Conservation (phyloP, 2,888 invertebrate species). For the Thymelicus acteon region DNA sequence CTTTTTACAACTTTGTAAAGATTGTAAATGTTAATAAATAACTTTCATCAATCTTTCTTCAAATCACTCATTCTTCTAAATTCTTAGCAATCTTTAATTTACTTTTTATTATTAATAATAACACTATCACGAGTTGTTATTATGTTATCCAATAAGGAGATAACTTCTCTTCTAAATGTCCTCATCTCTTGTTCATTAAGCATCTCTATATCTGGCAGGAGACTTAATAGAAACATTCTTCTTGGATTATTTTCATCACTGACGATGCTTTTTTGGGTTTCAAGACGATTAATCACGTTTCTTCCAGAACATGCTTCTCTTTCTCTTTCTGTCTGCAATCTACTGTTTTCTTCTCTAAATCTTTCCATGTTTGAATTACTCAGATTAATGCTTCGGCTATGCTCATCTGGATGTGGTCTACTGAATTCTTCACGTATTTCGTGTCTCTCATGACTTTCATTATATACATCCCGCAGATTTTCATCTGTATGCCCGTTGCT, state of each 20-base stretch:
- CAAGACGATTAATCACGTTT: constrained; percentile 13
- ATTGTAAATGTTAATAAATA: too few species aligned
- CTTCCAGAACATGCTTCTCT: constrained; percentile 1
- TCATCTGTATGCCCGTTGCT: neutral
- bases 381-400: neutral
- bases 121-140: constrained; percentile 42
- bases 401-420: neutral
- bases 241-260: constrained; percentile 44
- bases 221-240: constrained; percentile 52
- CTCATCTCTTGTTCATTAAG: constrained; percentile 52
- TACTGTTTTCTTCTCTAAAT: constrained; percentile 5
- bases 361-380: constrained; percentile 10
- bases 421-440: neutral
- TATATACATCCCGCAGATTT: neutral
- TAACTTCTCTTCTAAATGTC: constrained; percentile 48
- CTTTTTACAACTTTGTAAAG: too few species aligned
- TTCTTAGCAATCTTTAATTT: neutral
- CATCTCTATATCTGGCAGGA: constrained; percentile 50
- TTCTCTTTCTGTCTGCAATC: neutral
- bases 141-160: constrained; percentile 49
- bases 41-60: too few species aligned
- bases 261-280: constrained; percentile 17
- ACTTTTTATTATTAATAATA: constrained; percentile 16
- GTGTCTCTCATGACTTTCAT: neutral
- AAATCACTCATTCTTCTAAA: too few species aligned